A percentile compares a stretch with the other conserved stretches of the same genome.
Evolutionary conservation across 2,888 invertebrate species (phyloP).

Genomic region (Plusia festucae): DNA sequence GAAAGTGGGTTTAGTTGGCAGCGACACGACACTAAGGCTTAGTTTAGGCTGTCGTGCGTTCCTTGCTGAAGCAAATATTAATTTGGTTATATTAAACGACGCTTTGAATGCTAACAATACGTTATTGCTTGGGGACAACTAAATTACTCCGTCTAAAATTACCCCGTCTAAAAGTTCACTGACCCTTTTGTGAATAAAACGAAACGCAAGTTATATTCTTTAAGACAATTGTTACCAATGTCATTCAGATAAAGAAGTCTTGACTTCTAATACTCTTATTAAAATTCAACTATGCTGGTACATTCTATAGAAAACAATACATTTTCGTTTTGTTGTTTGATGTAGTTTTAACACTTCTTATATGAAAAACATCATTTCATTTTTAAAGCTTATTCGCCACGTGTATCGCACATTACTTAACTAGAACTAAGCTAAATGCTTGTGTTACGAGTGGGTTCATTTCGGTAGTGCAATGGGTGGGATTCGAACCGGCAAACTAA

Average conservation of each 20-base stretch:
- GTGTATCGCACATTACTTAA: too few relatives aligned
- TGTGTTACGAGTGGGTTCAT: too few relatives aligned
- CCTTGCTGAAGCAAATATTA: constrained; percentile 45
- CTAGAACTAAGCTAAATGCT: too few relatives aligned
- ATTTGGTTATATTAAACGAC: constrained; percentile 30
- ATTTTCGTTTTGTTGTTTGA: not conserved
- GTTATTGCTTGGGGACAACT: constrained; percentile 15
- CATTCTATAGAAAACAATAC: too few relatives aligned
- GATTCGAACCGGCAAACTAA: too few relatives aligned
- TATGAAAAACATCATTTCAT: not conserved
- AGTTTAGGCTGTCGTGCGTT: constrained; percentile 50
- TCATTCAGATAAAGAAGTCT: not conserved
- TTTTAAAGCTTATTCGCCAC: too few relatives aligned
- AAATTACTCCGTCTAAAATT: not conserved
- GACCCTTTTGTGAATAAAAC: not conserved
- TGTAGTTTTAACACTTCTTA: not conserved
- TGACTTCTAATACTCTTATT: not conserved
- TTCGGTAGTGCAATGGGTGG: too few relatives aligned
- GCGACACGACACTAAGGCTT: constrained; percentile 49
- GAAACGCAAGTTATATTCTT: not conserved
- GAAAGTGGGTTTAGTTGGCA: constrained; percentile 50
- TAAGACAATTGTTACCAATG: not conserved
- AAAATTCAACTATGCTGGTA: too few relatives aligned
- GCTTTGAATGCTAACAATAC: constrained; percentile 20
- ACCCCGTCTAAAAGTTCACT: constrained; percentile 3